Evolutionary conservation across 2,888 invertebrate genomes (phyloP).

Genomic region (Leptinotarsa tumamoca): DNA sequence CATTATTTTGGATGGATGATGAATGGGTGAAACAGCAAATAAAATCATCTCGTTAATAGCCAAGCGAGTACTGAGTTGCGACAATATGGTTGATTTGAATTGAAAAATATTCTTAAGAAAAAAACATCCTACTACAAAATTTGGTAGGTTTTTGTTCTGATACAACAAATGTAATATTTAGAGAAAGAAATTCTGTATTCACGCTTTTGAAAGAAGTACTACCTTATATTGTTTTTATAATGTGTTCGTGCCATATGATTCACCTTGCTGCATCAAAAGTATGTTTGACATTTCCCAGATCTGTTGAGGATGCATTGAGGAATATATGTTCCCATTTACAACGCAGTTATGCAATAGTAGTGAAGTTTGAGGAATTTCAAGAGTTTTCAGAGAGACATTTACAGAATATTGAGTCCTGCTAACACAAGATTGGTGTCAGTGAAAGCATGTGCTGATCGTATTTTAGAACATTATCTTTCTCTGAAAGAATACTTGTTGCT

Average conservation of each 20-base stretch:
- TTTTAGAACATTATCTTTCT: constrained; percentile 51
- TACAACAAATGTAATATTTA: neutral
- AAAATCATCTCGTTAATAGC: no score
- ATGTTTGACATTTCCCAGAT: constrained; percentile 6
- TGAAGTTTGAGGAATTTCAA: constrained; percentile 55
- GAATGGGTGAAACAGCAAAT: no score
- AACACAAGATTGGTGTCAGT: constrained; percentile 56
- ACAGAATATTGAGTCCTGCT: constrained; percentile 50
- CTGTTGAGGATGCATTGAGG: constrained; percentile 6
- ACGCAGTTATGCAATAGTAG: constrained; percentile 44
- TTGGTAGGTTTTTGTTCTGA: neutral
- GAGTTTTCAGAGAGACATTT: constrained; percentile 54
- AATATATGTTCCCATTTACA: constrained; percentile 45
- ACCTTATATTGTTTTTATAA: constrained; percentile 6
- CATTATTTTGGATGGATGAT: no score
- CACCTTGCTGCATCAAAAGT: constrained; percentile 6
- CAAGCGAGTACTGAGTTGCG: no score
- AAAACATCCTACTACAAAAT: neutral
- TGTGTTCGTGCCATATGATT: neutral
- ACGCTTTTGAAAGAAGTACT: neutral
- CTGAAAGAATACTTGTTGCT: constrained; percentile 56
- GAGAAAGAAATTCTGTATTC: constrained; percentile 28
- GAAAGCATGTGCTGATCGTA: constrained; percentile 39
- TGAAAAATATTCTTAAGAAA: neutral
- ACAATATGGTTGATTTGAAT: no score